phyloP scores from a whole-genome alignment of 2,797 vertebrate species.

The Momotus momota region DNA sequence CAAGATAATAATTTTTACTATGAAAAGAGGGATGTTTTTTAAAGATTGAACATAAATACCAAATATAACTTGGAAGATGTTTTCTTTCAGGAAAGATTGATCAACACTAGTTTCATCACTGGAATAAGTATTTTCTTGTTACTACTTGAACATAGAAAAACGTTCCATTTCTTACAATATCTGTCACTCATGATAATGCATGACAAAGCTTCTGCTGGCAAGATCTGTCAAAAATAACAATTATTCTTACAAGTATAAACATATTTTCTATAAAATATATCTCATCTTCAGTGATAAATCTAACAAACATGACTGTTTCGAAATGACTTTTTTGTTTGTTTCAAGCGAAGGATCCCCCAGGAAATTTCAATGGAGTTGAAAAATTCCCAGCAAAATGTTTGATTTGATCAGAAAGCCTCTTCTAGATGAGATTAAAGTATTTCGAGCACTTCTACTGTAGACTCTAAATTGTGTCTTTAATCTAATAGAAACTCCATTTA shows the following conservation, averaged over 20 bases:
- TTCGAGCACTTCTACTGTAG: slow-evolving; percentile 28
- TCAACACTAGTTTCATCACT: not conserved
- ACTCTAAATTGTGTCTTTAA: slow-evolving; percentile 6
- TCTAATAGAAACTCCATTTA: slow-evolving; percentile 47
- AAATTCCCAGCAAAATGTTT: slow-evolving; percentile 45
- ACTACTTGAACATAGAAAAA: not conserved
- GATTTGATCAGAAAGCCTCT: slow-evolving; percentile 45
- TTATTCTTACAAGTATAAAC: not conserved
- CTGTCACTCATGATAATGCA: not conserved
- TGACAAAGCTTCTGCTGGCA: not conserved
- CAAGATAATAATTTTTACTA: not conserved
- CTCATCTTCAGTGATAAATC: not conserved
- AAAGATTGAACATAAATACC: not conserved
- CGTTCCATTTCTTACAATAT: not conserved
- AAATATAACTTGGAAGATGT: not conserved
- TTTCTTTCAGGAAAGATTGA: not conserved
- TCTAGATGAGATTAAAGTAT: slow-evolving; percentile 56
- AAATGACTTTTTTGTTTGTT: not conserved
- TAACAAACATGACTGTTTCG: not conserved
- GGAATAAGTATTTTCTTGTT: not conserved
- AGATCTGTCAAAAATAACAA: not conserved
- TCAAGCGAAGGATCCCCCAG: not conserved
- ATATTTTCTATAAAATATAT: not conserved
- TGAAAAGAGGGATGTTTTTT: not conserved
- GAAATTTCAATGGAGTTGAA: slow-evolving; percentile 27